Conservation (phyloP, 2,888 invertebrate genomes). For the Trissolcus japonicus region DNA sequence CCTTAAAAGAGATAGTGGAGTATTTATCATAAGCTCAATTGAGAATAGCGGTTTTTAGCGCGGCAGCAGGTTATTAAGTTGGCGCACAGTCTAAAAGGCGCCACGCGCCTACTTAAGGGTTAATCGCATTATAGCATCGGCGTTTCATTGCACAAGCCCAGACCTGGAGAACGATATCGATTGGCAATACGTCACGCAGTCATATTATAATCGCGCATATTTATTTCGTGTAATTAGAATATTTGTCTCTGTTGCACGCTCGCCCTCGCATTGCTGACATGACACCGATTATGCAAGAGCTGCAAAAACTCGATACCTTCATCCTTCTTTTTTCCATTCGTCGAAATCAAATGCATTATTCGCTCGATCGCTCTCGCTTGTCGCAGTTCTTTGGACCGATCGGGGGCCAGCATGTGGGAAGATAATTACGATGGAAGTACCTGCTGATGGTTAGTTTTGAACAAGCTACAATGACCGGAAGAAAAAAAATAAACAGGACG, state of each 20-base stretch:
- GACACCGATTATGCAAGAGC: slow-evolving; percentile 49
- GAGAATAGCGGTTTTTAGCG: too few species aligned
- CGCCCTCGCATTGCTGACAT: slow-evolving; percentile 38
- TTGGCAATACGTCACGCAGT: slow-evolving; percentile 17
- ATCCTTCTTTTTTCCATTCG: slow-evolving; percentile 13
- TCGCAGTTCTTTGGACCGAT: slow-evolving; percentile 36
- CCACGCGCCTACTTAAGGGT: neutral
- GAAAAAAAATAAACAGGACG: too few species aligned
- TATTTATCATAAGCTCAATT: too few species aligned
- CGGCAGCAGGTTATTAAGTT: too few species aligned
- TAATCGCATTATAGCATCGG: slow-evolving; percentile 33
- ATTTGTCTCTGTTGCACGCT: slow-evolving; percentile 35
- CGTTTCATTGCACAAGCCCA: slow-evolving; percentile 21
- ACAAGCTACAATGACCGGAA: too few species aligned
- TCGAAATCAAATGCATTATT: slow-evolving; percentile 45
- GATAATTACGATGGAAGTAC: slow-evolving; percentile 43
- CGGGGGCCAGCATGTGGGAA: slow-evolving; percentile 42
- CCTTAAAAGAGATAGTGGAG: too few species aligned
- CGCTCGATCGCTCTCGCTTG: slow-evolving; percentile 54
- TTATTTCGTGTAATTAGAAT: slow-evolving; percentile 40
- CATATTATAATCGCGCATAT: slow-evolving; percentile 21
- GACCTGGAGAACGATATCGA: slow-evolving; percentile 14
- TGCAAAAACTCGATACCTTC: neutral
- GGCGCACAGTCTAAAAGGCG: too few species aligned
- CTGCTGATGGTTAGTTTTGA: too few species aligned